Conservation (phyloP, 2,888 invertebrate species). For the Eretmocerus hayati region DNA sequence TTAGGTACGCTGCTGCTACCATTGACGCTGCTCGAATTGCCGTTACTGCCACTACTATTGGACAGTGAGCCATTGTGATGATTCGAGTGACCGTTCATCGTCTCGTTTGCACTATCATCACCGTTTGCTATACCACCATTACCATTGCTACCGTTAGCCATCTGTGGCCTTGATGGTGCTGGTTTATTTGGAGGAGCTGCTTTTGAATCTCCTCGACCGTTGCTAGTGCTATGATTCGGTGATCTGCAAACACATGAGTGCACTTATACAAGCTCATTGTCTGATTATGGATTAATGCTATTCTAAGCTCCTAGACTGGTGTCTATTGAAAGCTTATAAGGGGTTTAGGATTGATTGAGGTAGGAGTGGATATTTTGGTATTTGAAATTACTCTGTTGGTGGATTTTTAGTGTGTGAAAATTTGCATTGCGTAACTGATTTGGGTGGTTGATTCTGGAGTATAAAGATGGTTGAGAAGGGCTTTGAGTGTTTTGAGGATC, state of each 20-base stretch:
- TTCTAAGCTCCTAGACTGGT: too few species aligned
- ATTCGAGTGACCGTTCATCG: conserved; percentile 29
- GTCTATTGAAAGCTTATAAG: too few species aligned
- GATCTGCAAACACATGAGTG: conserved; percentile 26
- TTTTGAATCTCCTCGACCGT: conserved; percentile 32
- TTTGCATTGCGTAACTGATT: too few species aligned
- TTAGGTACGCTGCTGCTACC: conserved; percentile 39
- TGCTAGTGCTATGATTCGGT: conserved; percentile 24
- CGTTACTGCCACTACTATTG: conserved; percentile 28
- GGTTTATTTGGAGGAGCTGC: conserved; percentile 42
- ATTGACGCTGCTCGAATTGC: conserved; percentile 29
- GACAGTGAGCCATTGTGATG: conserved; percentile 32
- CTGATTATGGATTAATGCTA: too few species aligned
- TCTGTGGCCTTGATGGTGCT: conserved; percentile 41
- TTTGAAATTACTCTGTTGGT: too few species aligned
- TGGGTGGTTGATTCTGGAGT: too few species aligned
- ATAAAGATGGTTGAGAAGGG: too few species aligned
- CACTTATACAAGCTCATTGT: too few species aligned
- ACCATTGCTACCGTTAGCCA: conserved; percentile 39
- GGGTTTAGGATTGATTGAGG: too few species aligned
- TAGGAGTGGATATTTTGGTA: too few species aligned
- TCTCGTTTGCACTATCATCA: conserved; percentile 9
- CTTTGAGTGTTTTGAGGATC: too few species aligned
- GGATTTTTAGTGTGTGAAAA: too few species aligned
- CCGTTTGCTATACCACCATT: conserved; percentile 20